Evolutionary conservation across 2,888 invertebrate species (phyloP), one percentile per base, ranked within the genome.

Genomic region (Herminia tarsipennalis): DNA sequence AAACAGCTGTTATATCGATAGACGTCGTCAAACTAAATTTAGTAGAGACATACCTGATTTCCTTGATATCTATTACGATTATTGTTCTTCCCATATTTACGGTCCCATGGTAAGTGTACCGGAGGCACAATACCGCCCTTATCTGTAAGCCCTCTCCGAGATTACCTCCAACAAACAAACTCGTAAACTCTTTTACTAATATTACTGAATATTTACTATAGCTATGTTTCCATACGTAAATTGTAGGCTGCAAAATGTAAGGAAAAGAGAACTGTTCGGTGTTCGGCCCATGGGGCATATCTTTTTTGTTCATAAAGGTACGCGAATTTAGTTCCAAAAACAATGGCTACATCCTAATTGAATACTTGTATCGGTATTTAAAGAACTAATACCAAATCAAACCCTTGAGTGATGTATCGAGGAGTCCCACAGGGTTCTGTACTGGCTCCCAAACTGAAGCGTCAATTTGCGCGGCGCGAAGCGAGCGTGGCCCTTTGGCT

Each of bases 361-460:
- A 35, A 37, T 27, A 14, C 27, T 49, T 32, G 37, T 47, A 35
- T 42, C 28, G 28, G 13, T 32, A 33, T 34, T 45, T 29, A 37
- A 47, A 12, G 29, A 47, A 43, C 42, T 42, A 27, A 60, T 60
- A 52, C 30, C 39, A 29, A 60, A 61, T 56, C 56, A 60, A 35
- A 56, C 21, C 42, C 42, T 41, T 4, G 40, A 42, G 37, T 53
- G 46, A 56, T 30, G 46, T 40, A 53, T 42, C 27, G 48, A 40
- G 22, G 28, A 25, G 25, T 57, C 51, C 52, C 48, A 32, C 54
- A 56, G 59, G 48, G 37, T 27, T 9, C 38, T 27, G 28, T 25
- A 33, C 34, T 27, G 24, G 30, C 9, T 30, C 25, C 20, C 29
- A 27, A 27, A 36, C 34, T 28, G 13, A 38, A 32, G 40, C 48